These are phyloP conservation scores for silkworm (Bombyx mori) DNA, from an alignment of 1,140 invertebrate species.

Conservation along the genomic window DNA sequence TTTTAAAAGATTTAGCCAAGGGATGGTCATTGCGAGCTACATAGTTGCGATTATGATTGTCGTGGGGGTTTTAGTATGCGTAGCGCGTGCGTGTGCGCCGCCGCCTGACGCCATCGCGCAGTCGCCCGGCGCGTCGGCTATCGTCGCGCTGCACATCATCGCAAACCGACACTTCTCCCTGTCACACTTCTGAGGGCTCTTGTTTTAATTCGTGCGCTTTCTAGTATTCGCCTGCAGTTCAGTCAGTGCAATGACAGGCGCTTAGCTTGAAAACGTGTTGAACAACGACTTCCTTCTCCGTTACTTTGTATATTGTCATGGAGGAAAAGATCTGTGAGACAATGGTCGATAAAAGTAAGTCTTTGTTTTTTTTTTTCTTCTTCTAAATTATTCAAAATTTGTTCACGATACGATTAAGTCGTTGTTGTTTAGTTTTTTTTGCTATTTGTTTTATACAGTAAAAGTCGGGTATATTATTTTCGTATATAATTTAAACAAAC, in stretches of 20 bases:
- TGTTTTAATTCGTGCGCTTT: constrained; percentile 43
- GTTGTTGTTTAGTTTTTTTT: constrained; percentile 9
- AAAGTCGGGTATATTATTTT: too few species aligned
- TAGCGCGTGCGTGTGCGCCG: constrained; percentile 54
- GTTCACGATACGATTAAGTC: background rate
- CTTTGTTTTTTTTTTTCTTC: constrained; percentile 4
- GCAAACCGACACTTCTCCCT: constrained; percentile 32
- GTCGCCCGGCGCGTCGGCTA: constrained; percentile 20
- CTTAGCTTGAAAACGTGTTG: constrained; percentile 19
- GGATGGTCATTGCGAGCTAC: constrained; percentile 20
- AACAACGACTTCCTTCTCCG: constrained; percentile 11
- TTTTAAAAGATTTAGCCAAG: constrained; percentile 50
- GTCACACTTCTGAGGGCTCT: constrained; percentile 36
- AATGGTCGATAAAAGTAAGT: constrained; percentile 41
- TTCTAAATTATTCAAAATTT: background rate
- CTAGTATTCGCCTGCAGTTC: constrained; percentile 37
- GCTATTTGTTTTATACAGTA: too few species aligned
- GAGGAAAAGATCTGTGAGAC: constrained; percentile 25
- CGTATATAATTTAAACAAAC: background rate
- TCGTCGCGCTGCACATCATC: constrained; percentile 16
- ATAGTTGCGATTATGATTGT: constrained; percentile 46
- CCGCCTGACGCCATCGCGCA: constrained; percentile 48
- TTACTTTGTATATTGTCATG: constrained; percentile 14
- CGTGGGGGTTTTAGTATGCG: constrained; percentile 62
- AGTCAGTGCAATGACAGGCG: constrained; percentile 50